Base-by-base conservation (phyloP, 2,113 vertebrate species). In the Pomatostomus ruficeps region DNA sequence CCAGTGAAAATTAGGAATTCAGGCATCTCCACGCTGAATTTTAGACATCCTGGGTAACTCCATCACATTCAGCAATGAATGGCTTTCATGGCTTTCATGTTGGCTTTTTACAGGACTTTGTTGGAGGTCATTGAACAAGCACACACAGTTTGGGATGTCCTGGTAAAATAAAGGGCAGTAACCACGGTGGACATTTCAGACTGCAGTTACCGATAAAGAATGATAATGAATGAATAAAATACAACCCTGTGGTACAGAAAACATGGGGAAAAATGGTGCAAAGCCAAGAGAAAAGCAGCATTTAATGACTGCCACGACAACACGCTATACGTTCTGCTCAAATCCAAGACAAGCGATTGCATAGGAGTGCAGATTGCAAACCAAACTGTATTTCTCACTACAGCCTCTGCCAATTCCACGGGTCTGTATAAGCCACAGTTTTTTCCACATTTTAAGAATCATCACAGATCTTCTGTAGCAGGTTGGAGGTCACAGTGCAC, bases 381-480 rank as follows among this genome's bases (percentile, higher is more conserved):
- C 1, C 36, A 52, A 40, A 68, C 29, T 28, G 1, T 11, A 8
- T 12, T 67, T 43, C 81, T 82, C 88, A n/a, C 81, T n/a, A 2
- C 16, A 21, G 22, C 29, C 40, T 45, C 71, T 91, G 14, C 36
- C 42, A 63, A 2, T 40, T 33, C 49, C 52, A 57, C 1, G 1
- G 26, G 9, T 26, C 40, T 35, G 9, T 11, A 26, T 3, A 26
- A 68, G 3, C 29, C 12, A 2, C 5, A 1, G 0, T 31, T 62
- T 28, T 25, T 55, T 24, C 29, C 33, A 14, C 20, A 25, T 29
- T 83, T 80, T 67, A 59, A n/a, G 40, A 40, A 23, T 8, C 2
- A 1, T 18, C 36, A 43, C 23, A 49, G 33, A 54, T 38, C 55
- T 73, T 31, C 46, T 85, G 29, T 7, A 21, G 49, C 23, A 61